Conservation (phyloP, 2,797 vertebrate species). For the Pantherophis alleghaniensis region DNA sequence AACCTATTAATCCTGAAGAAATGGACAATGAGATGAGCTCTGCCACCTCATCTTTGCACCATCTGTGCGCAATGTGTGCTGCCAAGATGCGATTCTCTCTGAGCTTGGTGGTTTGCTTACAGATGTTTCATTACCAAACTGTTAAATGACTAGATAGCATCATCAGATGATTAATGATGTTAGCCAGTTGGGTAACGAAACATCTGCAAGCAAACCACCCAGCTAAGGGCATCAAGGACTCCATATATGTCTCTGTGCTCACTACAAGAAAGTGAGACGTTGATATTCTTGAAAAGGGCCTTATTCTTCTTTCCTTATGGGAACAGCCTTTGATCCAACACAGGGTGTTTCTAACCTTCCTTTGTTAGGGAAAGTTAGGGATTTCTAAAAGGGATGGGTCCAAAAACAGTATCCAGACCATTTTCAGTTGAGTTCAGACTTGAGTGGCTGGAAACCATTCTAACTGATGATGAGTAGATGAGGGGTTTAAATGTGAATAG, state of each 20-base stretch:
- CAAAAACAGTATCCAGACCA: neutral
- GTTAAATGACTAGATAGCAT: neutral
- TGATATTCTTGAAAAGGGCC: neutral
- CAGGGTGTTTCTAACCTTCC: neutral
- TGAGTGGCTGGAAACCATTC: neutral
- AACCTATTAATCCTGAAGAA: neutral
- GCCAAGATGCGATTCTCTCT: neutral
- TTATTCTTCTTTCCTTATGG: neutral
- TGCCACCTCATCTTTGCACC: neutral
- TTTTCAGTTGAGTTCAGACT: neutral
- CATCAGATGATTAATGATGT: neutral
- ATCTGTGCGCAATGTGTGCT: neutral
- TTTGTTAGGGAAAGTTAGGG: neutral
- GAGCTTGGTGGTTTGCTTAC: neutral
- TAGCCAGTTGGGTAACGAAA: neutral
- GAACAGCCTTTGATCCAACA: neutral
- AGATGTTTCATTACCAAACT: neutral
- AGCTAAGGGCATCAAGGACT: neutral
- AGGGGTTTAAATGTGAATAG: neutral
- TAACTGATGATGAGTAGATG: neutral
- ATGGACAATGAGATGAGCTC: neutral
- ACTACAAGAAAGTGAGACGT: neutral
- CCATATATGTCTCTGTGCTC: neutral
- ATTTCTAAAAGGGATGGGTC: neutral
- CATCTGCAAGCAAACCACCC: neutral